Conservation (phyloP, 2,797 vertebrate species). For the Anomalospiza imberbis region DNA sequence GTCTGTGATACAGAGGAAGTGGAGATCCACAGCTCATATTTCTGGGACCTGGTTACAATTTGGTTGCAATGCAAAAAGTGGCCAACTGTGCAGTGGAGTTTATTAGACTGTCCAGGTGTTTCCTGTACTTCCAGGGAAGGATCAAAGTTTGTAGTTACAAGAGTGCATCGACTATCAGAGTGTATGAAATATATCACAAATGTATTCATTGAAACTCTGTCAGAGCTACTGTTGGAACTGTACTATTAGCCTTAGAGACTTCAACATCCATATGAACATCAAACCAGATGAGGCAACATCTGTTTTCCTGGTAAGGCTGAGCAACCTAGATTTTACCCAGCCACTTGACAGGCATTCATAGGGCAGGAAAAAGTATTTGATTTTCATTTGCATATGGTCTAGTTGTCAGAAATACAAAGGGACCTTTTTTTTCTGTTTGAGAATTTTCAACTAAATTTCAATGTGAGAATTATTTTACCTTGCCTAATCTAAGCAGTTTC, state of each 20-base stretch:
- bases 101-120: constrained; percentile 66
- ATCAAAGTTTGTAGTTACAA: constrained; percentile 69
- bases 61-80: constrained; percentile 50
- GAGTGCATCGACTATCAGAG: constrained; percentile 52
- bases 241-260: constrained; percentile 61
- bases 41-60: constrained; percentile 63
- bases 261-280: constrained; percentile 47
- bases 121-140: constrained; percentile 63
- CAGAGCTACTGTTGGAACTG: constrained; percentile 66
- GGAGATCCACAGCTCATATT: constrained; percentile 51
- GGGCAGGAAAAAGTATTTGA: constrained; percentile 32
- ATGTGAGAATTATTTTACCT: not conserved
- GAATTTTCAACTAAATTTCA: not conserved
- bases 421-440: not conserved
- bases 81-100: constrained; percentile 55
- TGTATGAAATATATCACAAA: constrained; percentile 63
- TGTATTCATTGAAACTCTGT: constrained; percentile 62
- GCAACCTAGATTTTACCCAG: constrained; percentile 43
- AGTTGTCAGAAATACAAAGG: constrained; percentile 27
- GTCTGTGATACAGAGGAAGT: constrained; percentile 35
- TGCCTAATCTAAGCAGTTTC: not conserved
- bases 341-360: not conserved
- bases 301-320: constrained; percentile 44
- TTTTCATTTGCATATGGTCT: constrained; percentile 40
- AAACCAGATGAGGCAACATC: constrained; percentile 63